Conservation (phyloP, 2,888 invertebrate species). For the Lepidocyrtoides sp. region DNA sequence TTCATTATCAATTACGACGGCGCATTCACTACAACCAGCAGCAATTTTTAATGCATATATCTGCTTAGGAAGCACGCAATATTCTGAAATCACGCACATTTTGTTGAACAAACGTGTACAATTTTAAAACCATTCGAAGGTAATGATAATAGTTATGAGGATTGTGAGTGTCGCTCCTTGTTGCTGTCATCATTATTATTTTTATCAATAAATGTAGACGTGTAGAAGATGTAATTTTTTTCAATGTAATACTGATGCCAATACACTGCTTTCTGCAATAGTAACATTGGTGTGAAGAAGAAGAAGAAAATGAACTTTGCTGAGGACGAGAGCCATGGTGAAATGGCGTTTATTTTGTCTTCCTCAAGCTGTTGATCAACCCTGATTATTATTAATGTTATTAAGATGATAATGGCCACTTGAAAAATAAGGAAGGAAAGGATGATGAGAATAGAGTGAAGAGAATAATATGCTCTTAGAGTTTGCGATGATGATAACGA, state of each 20-base stretch:
- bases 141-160: background rate
- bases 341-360: background rate
- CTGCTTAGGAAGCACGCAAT: background rate
- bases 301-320: background rate
- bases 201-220: background rate
- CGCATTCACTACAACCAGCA: background rate
- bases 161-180: too few relatives aligned
- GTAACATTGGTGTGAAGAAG: background rate
- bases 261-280: background rate
- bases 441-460: slow-evolving; percentile 1
- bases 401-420: background rate
- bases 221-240: background rate
- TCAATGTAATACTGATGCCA: background rate
- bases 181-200: background rate
- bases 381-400: background rate
- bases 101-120: background rate
- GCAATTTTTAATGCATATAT: too few relatives aligned
- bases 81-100: slow-evolving; percentile 29
- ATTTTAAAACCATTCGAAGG: background rate
- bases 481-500: slow-evolving; percentile 2
- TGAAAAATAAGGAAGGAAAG: background rate
- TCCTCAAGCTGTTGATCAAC: background rate
- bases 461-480: background rate
- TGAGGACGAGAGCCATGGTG: background rate
- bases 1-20: background rate